Evolutionary conservation across 1,140 invertebrate species (phyloP).

Genomic region (Streblospio benedicti): DNA sequence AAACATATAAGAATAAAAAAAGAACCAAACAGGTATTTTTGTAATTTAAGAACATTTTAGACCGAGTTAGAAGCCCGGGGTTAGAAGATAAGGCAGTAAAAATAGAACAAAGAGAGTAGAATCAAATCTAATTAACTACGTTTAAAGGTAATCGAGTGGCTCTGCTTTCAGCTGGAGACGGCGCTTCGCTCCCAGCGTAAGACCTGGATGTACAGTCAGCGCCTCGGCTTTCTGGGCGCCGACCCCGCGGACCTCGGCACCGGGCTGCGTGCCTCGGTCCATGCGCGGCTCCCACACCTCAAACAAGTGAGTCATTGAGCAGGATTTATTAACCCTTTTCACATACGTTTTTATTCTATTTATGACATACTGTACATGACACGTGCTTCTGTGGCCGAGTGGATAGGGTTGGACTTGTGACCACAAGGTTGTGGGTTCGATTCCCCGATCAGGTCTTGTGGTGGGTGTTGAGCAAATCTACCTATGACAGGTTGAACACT

Average conservation of each 20-base stretch:
- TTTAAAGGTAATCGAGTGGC: not conserved
- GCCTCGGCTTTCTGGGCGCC: conserved; percentile 8
- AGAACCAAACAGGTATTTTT: too few relatives aligned
- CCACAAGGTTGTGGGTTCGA: too few relatives aligned
- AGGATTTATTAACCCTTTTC: too few relatives aligned
- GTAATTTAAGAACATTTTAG: not conserved
- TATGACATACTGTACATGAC: too few relatives aligned
- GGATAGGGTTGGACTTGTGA: too few relatives aligned
- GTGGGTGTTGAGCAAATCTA: too few relatives aligned
- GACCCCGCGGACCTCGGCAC: conserved; percentile 14
- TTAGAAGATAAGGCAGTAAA: not conserved
- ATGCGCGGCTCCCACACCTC: not conserved
- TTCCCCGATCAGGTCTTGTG: too few relatives aligned
- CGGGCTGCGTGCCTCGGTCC: conserved; percentile 10
- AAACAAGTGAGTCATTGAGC: not conserved
- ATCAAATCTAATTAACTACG: not conserved
- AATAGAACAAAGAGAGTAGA: not conserved
- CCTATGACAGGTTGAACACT: too few relatives aligned
- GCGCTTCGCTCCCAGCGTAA: not conserved
- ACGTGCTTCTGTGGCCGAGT: too few relatives aligned
- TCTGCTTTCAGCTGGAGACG: conserved; percentile 5
- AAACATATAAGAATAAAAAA: too few relatives aligned
- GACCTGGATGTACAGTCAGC: conserved; percentile 4
- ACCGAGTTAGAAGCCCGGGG: not conserved
- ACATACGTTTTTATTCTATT: too few relatives aligned